Percentiles rank a stretch among this genome's conserved stretches.
phyloP scores from a whole-genome alignment of 2,113 vertebrate species.

The Grammomys dolichurus region DNA sequence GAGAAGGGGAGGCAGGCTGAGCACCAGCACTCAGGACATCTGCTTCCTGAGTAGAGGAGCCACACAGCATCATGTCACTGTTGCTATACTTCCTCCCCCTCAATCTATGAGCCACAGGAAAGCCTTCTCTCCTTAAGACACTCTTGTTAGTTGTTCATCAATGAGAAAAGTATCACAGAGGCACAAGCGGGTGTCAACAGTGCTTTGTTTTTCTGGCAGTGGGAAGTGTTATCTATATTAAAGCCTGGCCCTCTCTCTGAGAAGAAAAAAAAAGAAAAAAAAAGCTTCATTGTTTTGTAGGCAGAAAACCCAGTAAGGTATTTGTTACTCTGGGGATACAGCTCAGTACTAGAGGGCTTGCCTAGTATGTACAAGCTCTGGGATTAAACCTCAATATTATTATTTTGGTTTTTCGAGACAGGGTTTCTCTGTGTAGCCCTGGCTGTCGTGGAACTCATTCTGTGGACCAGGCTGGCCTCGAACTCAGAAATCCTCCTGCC shows the following conservation, averaged over 20 bases:
- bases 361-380: not conserved
- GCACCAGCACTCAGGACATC: not conserved
- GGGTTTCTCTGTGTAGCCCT: too few species aligned
- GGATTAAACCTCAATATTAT: not conserved
- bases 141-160: not conserved
- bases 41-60: not conserved
- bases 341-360: not conserved
- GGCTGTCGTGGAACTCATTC: too few species aligned
- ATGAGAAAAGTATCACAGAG: not conserved
- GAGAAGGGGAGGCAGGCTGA: not conserved
- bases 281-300: not conserved
- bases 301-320: not conserved
- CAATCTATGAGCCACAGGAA: not conserved
- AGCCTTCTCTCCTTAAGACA: not conserved
- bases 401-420: too few species aligned
- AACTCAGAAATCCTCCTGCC: too few species aligned
- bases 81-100: not conserved
- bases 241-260: rapidly evolving
- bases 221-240: not conserved
- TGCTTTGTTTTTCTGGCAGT: too few species aligned
- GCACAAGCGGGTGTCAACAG: not conserved
- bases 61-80: too few species aligned
- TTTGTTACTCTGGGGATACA: not conserved
- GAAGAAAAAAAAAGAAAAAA: not conserved
- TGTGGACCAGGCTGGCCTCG: too few species aligned